A percentile compares a stretch with the other conserved stretches of the same genome.
These are phyloP conservation scores for Hyperoodon ampullatus DNA, from an alignment of 2,113 vertebrate genomes.

Conservation along the genomic window DNA sequence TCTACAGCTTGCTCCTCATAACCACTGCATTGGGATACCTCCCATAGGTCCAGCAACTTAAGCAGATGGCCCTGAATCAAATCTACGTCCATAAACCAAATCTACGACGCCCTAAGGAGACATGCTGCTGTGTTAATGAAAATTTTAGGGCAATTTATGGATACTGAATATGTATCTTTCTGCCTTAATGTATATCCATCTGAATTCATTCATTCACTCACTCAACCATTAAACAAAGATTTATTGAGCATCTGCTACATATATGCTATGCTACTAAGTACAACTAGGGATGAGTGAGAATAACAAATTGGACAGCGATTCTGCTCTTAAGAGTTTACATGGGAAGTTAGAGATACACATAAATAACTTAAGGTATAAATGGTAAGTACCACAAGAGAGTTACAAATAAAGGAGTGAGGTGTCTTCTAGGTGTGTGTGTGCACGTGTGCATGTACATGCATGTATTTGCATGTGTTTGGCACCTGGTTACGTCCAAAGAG, in stretches of 20 bases:
- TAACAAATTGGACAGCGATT: background rate
- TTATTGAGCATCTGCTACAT: background rate
- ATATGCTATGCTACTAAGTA: background rate
- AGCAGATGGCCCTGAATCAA: slow-evolving; percentile 3
- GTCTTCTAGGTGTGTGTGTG: background rate
- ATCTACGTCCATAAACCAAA: slow-evolving; percentile 42
- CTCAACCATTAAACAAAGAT: slow-evolving; percentile 13
- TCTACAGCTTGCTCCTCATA: background rate
- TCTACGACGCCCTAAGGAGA: background rate
- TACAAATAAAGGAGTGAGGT: background rate
- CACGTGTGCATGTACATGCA: fast-evolving
- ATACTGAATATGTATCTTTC: background rate
- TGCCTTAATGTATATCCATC: background rate
- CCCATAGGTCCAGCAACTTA: background rate
- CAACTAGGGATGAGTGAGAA: background rate
- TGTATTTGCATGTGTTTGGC: background rate
- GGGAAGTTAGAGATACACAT: background rate
- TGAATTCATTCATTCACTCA: background rate
- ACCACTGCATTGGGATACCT: background rate
- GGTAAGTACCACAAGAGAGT: background rate
- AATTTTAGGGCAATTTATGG: slow-evolving; percentile 34
- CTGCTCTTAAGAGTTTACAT: background rate
- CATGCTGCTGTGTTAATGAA: background rate
- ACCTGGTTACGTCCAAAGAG: background rate
- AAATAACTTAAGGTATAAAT: background rate